A percentile compares a stretch with the other conserved stretches of the same genome.
Conservation (phyloP, 2,888 invertebrate genomes). For the Drosophila seclusa region DNA sequence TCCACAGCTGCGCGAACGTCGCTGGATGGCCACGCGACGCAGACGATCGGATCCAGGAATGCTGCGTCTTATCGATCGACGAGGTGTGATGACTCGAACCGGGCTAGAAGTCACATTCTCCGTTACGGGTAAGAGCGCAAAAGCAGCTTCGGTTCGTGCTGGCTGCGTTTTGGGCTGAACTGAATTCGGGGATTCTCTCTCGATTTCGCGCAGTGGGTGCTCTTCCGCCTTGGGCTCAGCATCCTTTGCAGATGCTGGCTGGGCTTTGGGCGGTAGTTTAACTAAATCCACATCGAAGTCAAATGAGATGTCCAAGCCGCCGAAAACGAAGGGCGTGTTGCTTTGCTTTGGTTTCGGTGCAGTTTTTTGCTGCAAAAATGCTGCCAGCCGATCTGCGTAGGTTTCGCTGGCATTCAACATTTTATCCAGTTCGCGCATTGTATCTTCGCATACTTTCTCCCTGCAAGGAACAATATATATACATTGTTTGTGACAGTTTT, state of each 20-base stretch:
- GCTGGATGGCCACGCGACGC: slow-evolving; percentile 60
- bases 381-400: slow-evolving; percentile 44
- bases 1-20: slow-evolving; percentile 65
- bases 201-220: slow-evolving; percentile 16
- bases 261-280: slow-evolving; percentile 24
- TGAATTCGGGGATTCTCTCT: not conserved
- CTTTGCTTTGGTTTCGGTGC: slow-evolving; percentile 19
- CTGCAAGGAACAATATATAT: slow-evolving; percentile 19
- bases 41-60: slow-evolving; percentile 62
- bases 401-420: slow-evolving; percentile 46
- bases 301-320: slow-evolving; percentile 41
- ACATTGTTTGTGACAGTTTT: no score
- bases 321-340: slow-evolving; percentile 32
- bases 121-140: not conserved
- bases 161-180: not conserved
- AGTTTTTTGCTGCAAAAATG: slow-evolving; percentile 50
- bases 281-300: slow-evolving; percentile 64
- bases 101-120: not conserved
- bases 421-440: slow-evolving; percentile 55
- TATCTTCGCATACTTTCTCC: slow-evolving; percentile 29
- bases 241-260: slow-evolving; percentile 1
- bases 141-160: not conserved
- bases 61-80: slow-evolving; percentile 33
- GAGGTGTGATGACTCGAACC: not conserved
- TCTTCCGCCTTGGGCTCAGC: not conserved